Evolutionary conservation across 2,888 invertebrate genomes (phyloP), one percentile per base, ranked within the genome.

Genomic region (Odontocerum albicorne): DNA sequence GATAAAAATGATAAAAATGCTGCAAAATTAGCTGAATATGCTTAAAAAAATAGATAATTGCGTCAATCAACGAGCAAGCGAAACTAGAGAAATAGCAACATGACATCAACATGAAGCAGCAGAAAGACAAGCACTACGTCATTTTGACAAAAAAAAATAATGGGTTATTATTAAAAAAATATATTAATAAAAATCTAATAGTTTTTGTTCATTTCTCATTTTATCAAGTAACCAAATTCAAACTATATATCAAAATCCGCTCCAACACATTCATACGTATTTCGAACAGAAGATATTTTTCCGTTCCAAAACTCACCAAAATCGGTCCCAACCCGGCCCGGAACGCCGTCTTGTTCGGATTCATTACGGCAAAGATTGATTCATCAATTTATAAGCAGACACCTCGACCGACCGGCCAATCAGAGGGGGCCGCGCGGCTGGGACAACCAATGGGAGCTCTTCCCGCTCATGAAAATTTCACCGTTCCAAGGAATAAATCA

Each of bases 321-420:
- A 4, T 6, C 3, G 17, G 15, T 38, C 38, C 12, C 15, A 38
- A 8, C 36, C 22, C 15, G 16, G 8, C 38, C 47, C 13, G 15
- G 17, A 12, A 22, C 35, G 15, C 38, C 15, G 17, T 31, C 12
- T 36, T 10, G 27, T 40, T 22, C 16, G 12, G 49, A 39, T 40
- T 49, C 49, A 49, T 49, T 40, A 49, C 36, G 10, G 15, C 17
- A 39, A 40, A 49, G 49, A 49, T 49, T 49, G 49, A 49, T 49
- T 40, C 40, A 49, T 49, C 22, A 49, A 49, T 49, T 36, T 20
- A 39, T 49, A 49, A 49, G 40, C 17, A 49, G 40, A 20, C 12
- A 4, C 22, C 49, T 40, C 17, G 17, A 38, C 17, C 49, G 7
- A 19, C 33, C 17, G 31, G 32, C 49, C 49, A 49, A 49, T 49